Percentiles rank a stretch among this genome's conserved stretches.
Conservation (phyloP, 2,113 vertebrate genomes). For the Psilopogon haemacephalus region DNA sequence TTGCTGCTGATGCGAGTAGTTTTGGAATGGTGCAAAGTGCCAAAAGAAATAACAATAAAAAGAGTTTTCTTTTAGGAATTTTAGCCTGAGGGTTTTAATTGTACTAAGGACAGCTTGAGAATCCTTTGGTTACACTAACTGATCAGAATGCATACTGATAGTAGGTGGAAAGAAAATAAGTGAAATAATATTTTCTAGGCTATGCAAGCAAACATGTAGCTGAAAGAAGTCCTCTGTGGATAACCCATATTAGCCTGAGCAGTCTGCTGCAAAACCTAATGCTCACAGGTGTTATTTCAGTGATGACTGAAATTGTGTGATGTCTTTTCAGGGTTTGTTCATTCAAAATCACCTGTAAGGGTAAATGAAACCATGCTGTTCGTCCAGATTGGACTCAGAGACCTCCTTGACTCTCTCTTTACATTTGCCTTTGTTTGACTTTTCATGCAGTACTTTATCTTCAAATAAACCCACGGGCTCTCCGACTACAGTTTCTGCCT, state of each 20-base stretch:
- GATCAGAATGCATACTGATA: neutral
- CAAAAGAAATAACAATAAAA: neutral
- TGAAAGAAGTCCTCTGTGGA: neutral
- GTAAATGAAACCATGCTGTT: neutral
- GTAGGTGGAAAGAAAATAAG: neutral
- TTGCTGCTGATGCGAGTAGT: neutral
- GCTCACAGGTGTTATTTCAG: neutral
- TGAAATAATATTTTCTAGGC: neutral
- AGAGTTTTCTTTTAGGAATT: rapidly evolving
- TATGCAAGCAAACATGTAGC: neutral
- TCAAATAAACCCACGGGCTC: neutral
- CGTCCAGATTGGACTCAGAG: neutral
- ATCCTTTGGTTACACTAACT: neutral
- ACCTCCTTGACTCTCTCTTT: neutral
- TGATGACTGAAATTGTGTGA: neutral
- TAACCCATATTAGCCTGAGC: neutral
- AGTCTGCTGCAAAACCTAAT: neutral
- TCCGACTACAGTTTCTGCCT: neutral
- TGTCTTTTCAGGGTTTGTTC: neutral
- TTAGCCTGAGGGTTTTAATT: neutral
- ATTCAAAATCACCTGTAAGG: neutral
- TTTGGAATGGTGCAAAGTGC: neutral
- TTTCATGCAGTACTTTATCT: neutral
- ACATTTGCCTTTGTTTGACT: neutral
- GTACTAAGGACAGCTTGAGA: neutral